phyloP scores from a whole-genome alignment of 2,113 vertebrate species.

The Osmerus mordax region DNA sequence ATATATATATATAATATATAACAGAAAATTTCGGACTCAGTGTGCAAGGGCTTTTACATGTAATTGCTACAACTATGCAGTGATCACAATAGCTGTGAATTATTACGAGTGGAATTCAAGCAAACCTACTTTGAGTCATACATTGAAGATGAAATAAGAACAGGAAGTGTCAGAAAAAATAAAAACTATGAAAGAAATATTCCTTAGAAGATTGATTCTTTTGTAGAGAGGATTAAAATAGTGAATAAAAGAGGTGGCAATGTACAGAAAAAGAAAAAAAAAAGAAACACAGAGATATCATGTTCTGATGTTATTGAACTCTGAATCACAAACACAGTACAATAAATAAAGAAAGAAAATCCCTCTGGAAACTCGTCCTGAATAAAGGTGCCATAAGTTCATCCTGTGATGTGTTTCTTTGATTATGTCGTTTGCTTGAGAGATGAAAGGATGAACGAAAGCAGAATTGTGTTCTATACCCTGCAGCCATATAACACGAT shows the following conservation, averaged over 20 bases:
- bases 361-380: slow-evolving; percentile 13
- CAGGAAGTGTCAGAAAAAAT: background rate
- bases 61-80: no score
- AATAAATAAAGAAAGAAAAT: background rate
- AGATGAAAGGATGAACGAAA: slow-evolving; percentile 36
- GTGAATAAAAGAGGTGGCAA: background rate
- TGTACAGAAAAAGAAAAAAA: background rate
- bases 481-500: slow-evolving; percentile 18
- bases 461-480: slow-evolving; percentile 18
- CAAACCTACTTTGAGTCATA: background rate
- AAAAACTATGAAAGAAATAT: background rate
- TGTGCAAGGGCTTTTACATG: no score
- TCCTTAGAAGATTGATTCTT: slow-evolving; percentile 8
- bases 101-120: no score
- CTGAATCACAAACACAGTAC: slow-evolving; percentile 13
- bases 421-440: slow-evolving; percentile 46
- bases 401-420: slow-evolving; percentile 43
- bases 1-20: no score
- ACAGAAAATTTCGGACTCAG: no score
- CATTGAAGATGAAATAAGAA: background rate
- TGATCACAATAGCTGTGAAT: no score
- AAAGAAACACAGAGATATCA: background rate
- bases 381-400: slow-evolving; percentile 36
- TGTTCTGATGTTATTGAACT: slow-evolving; percentile 34
- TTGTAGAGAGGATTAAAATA: slow-evolving; percentile 22